A percentile compares a stretch with the other conserved stretches of the same genome.
phyloP scores from a whole-genome alignment of 2,888 invertebrate species.

The Dendrolimus houi region DNA sequence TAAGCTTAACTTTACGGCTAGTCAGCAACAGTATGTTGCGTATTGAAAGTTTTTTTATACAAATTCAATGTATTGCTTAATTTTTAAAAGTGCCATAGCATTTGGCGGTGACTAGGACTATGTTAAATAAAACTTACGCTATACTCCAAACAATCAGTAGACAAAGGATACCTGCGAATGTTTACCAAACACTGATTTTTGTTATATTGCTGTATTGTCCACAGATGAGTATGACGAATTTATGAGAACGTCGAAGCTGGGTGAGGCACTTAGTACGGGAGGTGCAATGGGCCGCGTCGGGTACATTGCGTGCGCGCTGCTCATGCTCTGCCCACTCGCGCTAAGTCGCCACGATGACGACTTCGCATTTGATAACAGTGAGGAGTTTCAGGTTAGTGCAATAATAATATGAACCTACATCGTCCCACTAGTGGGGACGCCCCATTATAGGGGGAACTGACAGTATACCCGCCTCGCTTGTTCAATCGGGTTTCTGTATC shows the following conservation, averaged over 20 bases:
- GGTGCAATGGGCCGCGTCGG: conserved; percentile 47
- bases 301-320: conserved; percentile 49
- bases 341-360: conserved; percentile 66
- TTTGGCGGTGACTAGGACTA: background rate
- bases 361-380: conserved; percentile 69
- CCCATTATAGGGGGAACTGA: too few species aligned
- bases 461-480: too few species aligned
- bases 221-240: conserved; percentile 57
- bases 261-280: conserved; percentile 15
- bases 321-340: conserved; percentile 59
- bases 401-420: too few species aligned
- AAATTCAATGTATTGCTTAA: background rate
- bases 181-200: conserved; percentile 11
- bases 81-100: background rate
- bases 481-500: too few species aligned
- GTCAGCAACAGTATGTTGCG: background rate
- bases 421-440: too few species aligned
- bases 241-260: conserved; percentile 43
- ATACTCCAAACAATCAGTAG: background rate
- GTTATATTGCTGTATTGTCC: conserved; percentile 24
- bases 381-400: conserved; percentile 58
- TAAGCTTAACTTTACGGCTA: background rate
- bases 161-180: conserved; percentile 4
- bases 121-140: background rate
- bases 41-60: background rate